These are phyloP conservation scores for Drosophila simulans DNA, from an alignment of 1,140 invertebrate genomes.

Conservation along the genomic window DNA sequence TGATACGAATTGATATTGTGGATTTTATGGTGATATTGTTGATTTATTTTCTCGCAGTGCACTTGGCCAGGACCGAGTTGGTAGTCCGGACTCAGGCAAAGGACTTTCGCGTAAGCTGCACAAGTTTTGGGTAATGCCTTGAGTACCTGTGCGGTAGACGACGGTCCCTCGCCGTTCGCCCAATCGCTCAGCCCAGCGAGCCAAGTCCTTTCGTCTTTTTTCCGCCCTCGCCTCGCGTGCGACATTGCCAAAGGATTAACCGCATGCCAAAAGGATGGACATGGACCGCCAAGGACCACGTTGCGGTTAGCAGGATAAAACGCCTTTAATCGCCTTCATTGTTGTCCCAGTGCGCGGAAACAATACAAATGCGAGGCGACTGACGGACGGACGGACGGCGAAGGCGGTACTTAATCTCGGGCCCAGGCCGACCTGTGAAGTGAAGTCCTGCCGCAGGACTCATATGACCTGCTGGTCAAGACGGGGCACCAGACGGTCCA, in stretches of 20 bases:
- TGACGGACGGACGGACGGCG: not conserved
- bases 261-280: constrained; percentile 62
- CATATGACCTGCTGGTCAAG: constrained; percentile 12
- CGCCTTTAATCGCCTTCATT: constrained; percentile 62
- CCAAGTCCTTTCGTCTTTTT: constrained; percentile 22
- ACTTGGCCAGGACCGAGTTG: not conserved
- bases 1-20: too few relatives aligned
- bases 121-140: constrained; percentile 71
- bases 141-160: constrained; percentile 41
- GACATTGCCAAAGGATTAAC: constrained; percentile 82
- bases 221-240: constrained; percentile 49
- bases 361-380: constrained; percentile 41
- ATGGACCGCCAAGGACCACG: constrained; percentile 31
- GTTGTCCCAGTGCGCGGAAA: constrained; percentile 46
- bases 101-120: constrained; percentile 68
- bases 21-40: too few relatives aligned
- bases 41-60: constrained; percentile 1
- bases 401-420: constrained; percentile 59
- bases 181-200: not conserved
- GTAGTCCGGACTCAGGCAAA: constrained; percentile 8
- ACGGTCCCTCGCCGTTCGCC: not conserved
- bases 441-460: constrained; percentile 3
- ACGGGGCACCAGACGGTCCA: not conserved
- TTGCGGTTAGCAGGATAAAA: constrained; percentile 63
- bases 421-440: constrained; percentile 6